Evolutionary conservation across 2,797 vertebrate genomes (phyloP).

Genomic region (Silurus lanzhouensis): DNA sequence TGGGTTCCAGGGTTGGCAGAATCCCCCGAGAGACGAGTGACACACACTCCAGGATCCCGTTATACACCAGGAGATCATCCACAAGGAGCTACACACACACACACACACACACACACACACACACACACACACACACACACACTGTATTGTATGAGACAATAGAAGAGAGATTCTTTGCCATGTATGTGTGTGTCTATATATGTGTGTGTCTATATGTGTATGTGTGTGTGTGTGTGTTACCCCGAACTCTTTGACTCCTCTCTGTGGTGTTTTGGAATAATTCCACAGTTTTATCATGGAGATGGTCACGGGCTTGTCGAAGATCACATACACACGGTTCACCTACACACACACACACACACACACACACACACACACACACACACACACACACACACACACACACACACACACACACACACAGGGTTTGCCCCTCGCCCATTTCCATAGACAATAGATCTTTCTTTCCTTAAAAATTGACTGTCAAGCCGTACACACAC

Average conservation of each 20-base stretch:
- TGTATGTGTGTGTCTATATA: too few relatives aligned
- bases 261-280: constrained; percentile 91
- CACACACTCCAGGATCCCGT: constrained; percentile 87
- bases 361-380: constrained; percentile 35
- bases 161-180: not conserved
- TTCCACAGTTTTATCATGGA: constrained; percentile 99
- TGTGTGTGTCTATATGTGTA: too few relatives aligned
- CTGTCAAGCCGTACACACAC: too few relatives aligned
- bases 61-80: constrained; percentile 95
- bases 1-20: constrained; percentile 87
- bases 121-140: constrained; percentile 43
- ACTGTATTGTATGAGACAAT: not conserved
- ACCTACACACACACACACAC: constrained; percentile 73
- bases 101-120: constrained; percentile 50
- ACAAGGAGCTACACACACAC: constrained; percentile 83
- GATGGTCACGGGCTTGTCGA: constrained; percentile 89
- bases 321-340: constrained; percentile 95
- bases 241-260: constrained; percentile 96
- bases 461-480: not conserved
- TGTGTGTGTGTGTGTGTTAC: constrained; percentile 70
- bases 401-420: not conserved
- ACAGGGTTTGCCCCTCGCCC: not conserved
- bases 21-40: constrained; percentile 80
- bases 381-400: constrained; percentile 19
- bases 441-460: not conserved